Evolutionary conservation across 2,888 invertebrate species (phyloP), one percentile per base, ranked within the genome.

Genomic region (Piscicola geometra): DNA sequence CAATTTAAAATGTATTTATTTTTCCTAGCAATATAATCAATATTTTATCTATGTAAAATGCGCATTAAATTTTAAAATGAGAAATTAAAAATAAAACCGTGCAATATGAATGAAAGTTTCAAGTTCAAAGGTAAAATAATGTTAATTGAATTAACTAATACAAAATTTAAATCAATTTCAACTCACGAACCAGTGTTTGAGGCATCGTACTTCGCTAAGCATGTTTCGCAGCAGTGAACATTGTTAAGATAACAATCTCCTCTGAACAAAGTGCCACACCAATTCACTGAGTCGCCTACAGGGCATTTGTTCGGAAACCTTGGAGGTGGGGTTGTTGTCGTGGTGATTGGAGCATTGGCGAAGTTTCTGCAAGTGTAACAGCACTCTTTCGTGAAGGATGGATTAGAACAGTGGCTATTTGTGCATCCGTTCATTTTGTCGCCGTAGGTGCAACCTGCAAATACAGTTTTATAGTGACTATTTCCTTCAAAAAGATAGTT

Each of bases 351-450:
- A 35, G 32, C 28, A 21, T 41, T 12, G 28, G 56, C 18, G n/a
- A n/a, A 12, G 28, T 33, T 1, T 30, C 56, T 47, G 32, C 78
- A 78, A 0, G 76, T 78, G 3, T 69, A 28, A 41, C 78, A 78
- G 21, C 78, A 78, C 32, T 71, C 28, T 12, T 68, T 28, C n/a
- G 66, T 56, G 2, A 67, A 60, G 25, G 32, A n/a, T 0, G 67
- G 21, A 28, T 50, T 70, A 47, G 75, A 73, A 69, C 76, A 78
- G 71, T 78, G 72, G 9, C 30, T n/a, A 1, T 3, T 1, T 15
- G 52, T 60, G 35, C 72, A 71, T 15, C 50, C 47, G 3, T 47
- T 15, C 15, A n/a, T 72, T n/a, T 56, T 72, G 64, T 72, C 72
- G 2, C 72, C 72, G 25, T 60, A 72, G 30, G 30, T n/a, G 28